Conservation (phyloP, 2,113 vertebrate species). For the Chloebia gouldiae region DNA sequence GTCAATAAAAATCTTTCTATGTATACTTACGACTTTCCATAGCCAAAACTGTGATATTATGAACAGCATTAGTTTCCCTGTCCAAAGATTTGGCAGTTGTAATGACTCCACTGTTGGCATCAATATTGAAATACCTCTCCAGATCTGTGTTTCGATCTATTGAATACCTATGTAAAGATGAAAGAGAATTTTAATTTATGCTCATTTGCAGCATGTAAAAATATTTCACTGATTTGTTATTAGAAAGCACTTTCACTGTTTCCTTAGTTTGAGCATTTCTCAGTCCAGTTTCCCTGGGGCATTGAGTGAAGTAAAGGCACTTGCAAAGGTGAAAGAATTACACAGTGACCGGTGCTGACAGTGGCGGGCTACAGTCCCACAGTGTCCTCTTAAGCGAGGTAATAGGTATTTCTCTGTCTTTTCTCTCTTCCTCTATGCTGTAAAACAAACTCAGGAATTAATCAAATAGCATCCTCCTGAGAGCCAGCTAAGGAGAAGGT, state of each 20-base stretch:
- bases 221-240: background rate
- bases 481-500: background rate
- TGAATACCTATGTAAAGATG: slow-evolving; percentile 83
- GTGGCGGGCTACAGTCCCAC: accelerated
- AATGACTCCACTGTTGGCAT: slow-evolving; percentile 89
- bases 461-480: background rate
- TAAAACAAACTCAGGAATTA: background rate
- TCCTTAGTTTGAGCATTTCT: background rate
- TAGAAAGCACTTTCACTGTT: background rate
- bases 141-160: slow-evolving; percentile 97
- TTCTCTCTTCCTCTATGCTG: background rate
- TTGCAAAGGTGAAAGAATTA: background rate
- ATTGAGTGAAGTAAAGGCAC: background rate
- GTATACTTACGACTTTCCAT: slow-evolving; percentile 92
- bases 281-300: background rate
- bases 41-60: slow-evolving; percentile 95
- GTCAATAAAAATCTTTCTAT: background rate
- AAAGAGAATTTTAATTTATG: slow-evolving; percentile 26
- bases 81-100: slow-evolving; percentile 92
- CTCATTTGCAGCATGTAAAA: slow-evolving; percentile 15
- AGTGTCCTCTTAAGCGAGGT: background rate
- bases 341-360: background rate
- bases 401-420: background rate
- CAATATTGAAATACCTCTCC: slow-evolving; percentile 96
- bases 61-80: slow-evolving; percentile 89